Evolutionary conservation across 35 echinoderm and acorn worm species (phyloP), one percentile per base, ranked within the genome.

Genomic region (Lytechinus variegatus): DNA sequence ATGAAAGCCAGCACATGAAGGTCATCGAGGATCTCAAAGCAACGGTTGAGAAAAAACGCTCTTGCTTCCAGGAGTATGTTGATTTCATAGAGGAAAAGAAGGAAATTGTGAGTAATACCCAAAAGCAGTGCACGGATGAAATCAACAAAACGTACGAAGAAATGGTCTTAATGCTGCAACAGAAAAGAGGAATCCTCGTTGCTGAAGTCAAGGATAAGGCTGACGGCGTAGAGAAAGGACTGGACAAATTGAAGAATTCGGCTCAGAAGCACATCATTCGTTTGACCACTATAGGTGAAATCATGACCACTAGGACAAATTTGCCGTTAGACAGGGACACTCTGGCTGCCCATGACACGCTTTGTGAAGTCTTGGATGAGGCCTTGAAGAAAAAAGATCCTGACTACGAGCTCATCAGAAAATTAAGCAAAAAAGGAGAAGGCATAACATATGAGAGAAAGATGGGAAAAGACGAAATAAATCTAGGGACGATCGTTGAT

Each of bases 321-420:
- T n/a, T n/a, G 33, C 89, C 16, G 12, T 29, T 91, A 91, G 19
- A 91, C 10, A 29, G 4, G 12, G 19, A 91, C 1, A 29, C 29
- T 11, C 33, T 91, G 89, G 33, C 89, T 19, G 33, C 29, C 1
- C 89, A 91, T 44, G 29, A 91, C 33, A 91, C 89, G 33, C 33
- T 91, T n/a, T 91, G 89, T 91, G 89, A 91, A 91, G 19, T n/a
- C 12, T 91, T 91, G 29, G 19, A 91, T 12, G 33, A 44, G 10
- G 33, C 33, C 33, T 29, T 91, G 19, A 29, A 29, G 12, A 44
- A 91, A 44, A 44, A 91, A n/a, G 89, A 91, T n/a, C 89, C 89
- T 11, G 89, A 91, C 33, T 91, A 91, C 89, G 29, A 91, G 33
- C 89, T 27, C 16, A 1, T 4, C 16, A 44, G 33, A 44, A 44